Evolutionary conservation across 2,113 vertebrate species (phyloP).

Genomic region (Malurus cyaneus): DNA sequence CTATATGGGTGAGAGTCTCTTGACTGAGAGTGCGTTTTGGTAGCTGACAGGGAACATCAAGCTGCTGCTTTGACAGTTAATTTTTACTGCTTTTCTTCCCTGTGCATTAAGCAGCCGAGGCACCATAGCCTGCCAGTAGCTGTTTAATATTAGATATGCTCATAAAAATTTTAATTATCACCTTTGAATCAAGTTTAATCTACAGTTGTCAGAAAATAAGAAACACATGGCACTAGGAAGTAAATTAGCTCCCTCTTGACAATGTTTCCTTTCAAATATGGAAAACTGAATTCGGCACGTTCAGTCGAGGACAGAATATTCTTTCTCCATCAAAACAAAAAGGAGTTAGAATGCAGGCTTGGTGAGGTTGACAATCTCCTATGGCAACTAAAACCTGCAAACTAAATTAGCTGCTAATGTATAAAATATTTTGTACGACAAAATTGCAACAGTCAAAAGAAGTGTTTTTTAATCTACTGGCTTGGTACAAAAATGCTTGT

Average conservation of each 20-base stretch:
- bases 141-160: constrained; percentile 67
- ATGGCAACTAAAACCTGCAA: not conserved
- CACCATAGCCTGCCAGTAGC: constrained; percentile 27
- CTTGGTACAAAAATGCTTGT: not conserved
- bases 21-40: not conserved
- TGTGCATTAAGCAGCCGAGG: constrained; percentile 43
- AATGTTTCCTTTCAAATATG: constrained; percentile 21
- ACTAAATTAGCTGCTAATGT: not conserved
- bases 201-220: constrained; percentile 59
- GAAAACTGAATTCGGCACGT: not conserved
- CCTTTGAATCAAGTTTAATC: constrained; percentile 62
- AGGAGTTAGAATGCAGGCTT: not conserved
- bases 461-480: not conserved
- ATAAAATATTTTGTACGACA: not conserved
- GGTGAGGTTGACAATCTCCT: not conserved
- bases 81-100: constrained; percentile 55
- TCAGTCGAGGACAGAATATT: constrained; percentile 11
- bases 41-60: constrained; percentile 41
- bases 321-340: not conserved
- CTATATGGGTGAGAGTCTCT: not conserved
- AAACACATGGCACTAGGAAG: constrained; percentile 28
- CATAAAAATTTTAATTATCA: constrained; percentile 70
- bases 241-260: constrained; percentile 34
- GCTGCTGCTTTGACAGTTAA: constrained; percentile 56
- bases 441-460: not conserved